A percentile compares a stretch with the other conserved stretches of the same genome.
Evolutionary conservation across 2,797 vertebrate genomes (phyloP).

Genomic region (Neoniphon sammara): DNA sequence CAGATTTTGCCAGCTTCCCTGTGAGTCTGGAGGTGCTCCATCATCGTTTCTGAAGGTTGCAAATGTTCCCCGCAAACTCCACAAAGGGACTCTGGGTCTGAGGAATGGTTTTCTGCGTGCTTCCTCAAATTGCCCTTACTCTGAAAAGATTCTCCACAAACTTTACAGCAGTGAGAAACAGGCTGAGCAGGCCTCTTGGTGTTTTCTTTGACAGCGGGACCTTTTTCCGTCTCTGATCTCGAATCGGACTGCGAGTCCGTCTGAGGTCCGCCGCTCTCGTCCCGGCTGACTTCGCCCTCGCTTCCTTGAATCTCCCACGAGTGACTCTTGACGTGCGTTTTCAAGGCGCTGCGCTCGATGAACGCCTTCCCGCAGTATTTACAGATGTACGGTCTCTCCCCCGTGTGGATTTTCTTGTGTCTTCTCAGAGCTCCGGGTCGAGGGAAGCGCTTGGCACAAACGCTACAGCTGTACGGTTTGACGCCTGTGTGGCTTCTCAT

Average conservation of each 20-base stretch:
- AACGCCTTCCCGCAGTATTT: constrained; percentile 56
- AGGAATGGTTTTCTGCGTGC: constrained; percentile 44
- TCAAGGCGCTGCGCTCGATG: constrained; percentile 35
- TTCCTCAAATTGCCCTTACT: constrained; percentile 50
- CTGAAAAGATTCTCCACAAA: constrained; percentile 56
- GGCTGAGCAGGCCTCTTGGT: not conserved
- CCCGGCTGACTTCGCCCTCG: too few relatives aligned
- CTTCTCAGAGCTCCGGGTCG: constrained; percentile 53
- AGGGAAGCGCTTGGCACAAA: constrained; percentile 60
- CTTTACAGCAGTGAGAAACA: constrained; percentile 31
- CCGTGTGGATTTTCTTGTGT: constrained; percentile 59
- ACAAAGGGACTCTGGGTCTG: constrained; percentile 26
- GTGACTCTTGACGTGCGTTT: constrained; percentile 44
- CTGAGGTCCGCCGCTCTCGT: too few relatives aligned
- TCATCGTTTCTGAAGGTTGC: constrained; percentile 3
- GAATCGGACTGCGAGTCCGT: too few relatives aligned
- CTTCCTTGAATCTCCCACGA: not conserved
- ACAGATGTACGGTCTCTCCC: constrained; percentile 67
- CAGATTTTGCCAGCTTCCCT: constrained; percentile 40
- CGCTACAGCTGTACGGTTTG: constrained; percentile 51
- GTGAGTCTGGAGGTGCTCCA: constrained; percentile 54
- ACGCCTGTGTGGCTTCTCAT: constrained; percentile 19
- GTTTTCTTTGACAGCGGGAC: not conserved
- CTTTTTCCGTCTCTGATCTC: not conserved
- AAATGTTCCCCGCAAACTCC: constrained; percentile 51